Conservation (phyloP, 2,797 vertebrate genomes). For the Sylvia borin region DNA sequence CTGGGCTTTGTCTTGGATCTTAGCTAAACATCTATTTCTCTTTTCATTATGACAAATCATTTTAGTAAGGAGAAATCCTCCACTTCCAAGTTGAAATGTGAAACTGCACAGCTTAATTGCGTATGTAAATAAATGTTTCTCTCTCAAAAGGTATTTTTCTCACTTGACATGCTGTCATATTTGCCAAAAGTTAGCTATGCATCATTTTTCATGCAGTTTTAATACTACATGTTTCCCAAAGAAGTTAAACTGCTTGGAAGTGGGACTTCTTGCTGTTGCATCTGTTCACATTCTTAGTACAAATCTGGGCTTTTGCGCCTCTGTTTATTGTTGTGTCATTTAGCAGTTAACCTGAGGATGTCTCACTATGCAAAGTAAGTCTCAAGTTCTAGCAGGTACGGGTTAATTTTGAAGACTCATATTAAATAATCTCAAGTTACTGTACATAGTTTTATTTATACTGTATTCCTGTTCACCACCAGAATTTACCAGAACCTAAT, state of each 20-base stretch:
- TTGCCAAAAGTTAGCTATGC: background rate
- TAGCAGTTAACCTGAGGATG: background rate
- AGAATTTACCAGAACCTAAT: background rate
- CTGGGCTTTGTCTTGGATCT: background rate
- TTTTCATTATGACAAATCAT: background rate
- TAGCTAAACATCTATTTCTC: background rate
- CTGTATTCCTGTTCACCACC: background rate
- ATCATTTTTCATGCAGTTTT: background rate
- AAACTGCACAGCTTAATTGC: background rate
- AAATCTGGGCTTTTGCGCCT: background rate
- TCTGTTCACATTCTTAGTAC: background rate
- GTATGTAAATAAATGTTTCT: background rate
- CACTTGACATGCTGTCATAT: background rate
- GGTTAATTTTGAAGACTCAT: background rate
- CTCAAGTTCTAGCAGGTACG: background rate
- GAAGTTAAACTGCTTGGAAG: background rate
- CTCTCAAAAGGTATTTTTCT: background rate
- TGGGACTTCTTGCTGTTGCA: background rate
- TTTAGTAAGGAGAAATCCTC: background rate
- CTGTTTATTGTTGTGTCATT: background rate
- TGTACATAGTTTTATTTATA: constrained; percentile 15
- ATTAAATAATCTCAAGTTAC: background rate
- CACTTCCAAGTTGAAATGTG: background rate
- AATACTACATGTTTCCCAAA: background rate
- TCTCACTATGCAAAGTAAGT: background rate